Conservation (phyloP, 1,140 invertebrate species). For the Zeugodacus cucurbitae region DNA sequence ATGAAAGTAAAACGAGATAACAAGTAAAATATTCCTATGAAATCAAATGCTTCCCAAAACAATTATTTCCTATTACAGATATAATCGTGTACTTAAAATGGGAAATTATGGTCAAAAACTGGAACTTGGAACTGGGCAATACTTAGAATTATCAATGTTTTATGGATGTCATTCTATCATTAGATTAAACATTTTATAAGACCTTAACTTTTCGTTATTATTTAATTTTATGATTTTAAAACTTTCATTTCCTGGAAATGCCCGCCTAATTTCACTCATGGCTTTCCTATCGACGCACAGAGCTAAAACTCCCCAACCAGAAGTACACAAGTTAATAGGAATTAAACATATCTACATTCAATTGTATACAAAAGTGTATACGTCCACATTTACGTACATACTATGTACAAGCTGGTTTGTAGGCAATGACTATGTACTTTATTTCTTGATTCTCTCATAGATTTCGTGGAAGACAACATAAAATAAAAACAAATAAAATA, state of each 20-base stretch:
- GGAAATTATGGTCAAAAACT: too few relatives aligned
- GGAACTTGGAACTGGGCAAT: too few relatives aligned
- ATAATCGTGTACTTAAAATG: too few relatives aligned
- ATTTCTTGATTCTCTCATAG: neutral
- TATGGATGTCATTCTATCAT: too few relatives aligned
- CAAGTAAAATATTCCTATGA: too few relatives aligned
- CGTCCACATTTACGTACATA: neutral
- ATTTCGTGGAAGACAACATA: neutral
- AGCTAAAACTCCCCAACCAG: neutral
- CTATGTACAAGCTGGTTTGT: neutral
- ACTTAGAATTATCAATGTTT: too few relatives aligned
- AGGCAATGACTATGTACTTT: neutral
- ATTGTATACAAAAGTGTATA: neutral
- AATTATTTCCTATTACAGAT: too few relatives aligned
- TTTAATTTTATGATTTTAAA: neutral
- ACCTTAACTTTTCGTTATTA: too few relatives aligned
- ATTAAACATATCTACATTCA: neutral
- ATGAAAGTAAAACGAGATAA: too few relatives aligned
- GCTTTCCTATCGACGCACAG: neutral
- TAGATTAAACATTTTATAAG: too few relatives aligned
- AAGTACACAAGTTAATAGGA: neutral
- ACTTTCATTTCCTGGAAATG: neutral
- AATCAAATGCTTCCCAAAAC: too few relatives aligned
- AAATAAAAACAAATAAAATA: neutral
- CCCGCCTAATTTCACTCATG: neutral